Base-by-base conservation (phyloP, 2,113 vertebrate genomes). In the Nicator chloris region DNA sequence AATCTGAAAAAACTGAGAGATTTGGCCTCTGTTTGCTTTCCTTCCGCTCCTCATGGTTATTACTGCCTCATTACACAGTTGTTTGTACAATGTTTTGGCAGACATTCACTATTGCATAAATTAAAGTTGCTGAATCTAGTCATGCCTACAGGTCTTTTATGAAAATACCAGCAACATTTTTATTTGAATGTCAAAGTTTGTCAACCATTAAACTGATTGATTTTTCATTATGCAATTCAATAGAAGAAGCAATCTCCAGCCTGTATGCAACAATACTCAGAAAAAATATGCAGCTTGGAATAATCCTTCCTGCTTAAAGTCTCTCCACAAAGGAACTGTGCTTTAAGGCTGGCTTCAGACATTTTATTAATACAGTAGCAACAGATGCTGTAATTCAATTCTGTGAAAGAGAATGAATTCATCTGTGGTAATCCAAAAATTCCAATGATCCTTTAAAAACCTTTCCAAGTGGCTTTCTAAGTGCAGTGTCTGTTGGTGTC, bases 151-250 rank as follows among this genome's bases (percentile, higher is more conserved):
- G 95, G 95, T 98, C 91, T 97, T 97, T 97, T 96, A 97, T 95
- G 96, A 97, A 98, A 98, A 98, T 95, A 97, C 80, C 92, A 96
- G 95, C 80, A 98, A 97, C 95, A 93, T 96, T 98, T 98, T 97
- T 96, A 98, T 97, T 96, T 97, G 97, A 98, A 98, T 97, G 96
- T 98, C 97, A 98, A 97, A 94, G 90, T 98, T 98, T 98, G 95
- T 97, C 97, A 98, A 97, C 97, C 98, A 98, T 98, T 97, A 98
- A 97, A 96, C 95, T 93, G 97, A 97, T 96, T 95, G 97, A 97
- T 98, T 98, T 98, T 98, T 97, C 96, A 97, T 98, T 96, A 97
- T 81, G 95, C 90, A 96, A 94, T 97, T 97, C 96, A 97, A 97
- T 85, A 97, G 88, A 96, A 97, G 93, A 24, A 83, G 92, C 96